A percentile compares a stretch with the other conserved stretches of the same genome.
These are phyloP conservation scores for Colletes gigas DNA, from an alignment of 1,140 invertebrate genomes.

Conservation along the genomic window DNA sequence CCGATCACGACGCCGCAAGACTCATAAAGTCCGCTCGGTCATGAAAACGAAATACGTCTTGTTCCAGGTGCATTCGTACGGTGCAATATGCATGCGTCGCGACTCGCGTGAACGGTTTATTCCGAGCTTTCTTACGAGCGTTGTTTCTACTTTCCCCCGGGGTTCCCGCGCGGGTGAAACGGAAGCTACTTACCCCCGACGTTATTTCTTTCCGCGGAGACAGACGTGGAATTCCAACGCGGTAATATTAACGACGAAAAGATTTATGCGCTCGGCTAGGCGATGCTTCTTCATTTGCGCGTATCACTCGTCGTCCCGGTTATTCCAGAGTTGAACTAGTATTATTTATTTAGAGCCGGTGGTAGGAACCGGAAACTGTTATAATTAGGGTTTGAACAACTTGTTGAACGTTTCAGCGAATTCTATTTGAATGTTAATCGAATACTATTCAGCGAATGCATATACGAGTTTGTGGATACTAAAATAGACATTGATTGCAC, in stretches of 20 bases:
- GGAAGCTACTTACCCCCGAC: background rate
- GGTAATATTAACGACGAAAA: conserved; percentile 20
- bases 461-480: too few relatives aligned
- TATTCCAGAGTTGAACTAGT: too few relatives aligned
- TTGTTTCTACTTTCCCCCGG: too few relatives aligned
- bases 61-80: background rate
- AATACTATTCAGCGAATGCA: too few relatives aligned
- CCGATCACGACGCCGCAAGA: background rate
- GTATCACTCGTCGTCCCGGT: too few relatives aligned
- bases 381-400: too few relatives aligned
- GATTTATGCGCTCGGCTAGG: conserved; percentile 12
- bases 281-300: conserved; percentile 23
- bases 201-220: background rate
- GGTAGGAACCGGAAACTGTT: too few relatives aligned
- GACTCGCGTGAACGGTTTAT: conserved; percentile 22
- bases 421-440: too few relatives aligned
- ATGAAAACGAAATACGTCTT: conserved; percentile 4
- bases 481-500: too few relatives aligned
- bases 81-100: conserved; percentile 26
- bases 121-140: conserved; percentile 16
- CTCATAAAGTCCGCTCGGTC: background rate
- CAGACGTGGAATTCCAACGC: background rate
- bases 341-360: too few relatives aligned
- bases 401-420: too few relatives aligned
- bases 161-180: too few relatives aligned